Base-by-base conservation (phyloP, 2,888 invertebrate species). In the Sepioteuthis lessoniana region DNA sequence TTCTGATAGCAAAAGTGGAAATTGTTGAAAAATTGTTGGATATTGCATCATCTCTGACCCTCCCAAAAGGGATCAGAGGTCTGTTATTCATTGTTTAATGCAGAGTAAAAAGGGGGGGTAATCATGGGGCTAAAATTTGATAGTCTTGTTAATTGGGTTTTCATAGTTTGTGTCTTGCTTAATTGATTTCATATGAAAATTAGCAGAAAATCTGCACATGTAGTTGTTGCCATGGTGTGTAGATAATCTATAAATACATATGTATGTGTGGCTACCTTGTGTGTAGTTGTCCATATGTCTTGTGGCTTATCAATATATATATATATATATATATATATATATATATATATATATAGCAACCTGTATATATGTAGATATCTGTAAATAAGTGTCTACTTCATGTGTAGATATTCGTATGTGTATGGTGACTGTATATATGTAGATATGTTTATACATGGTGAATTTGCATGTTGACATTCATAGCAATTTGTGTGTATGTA, bases 1-100 rank as follows among this genome's bases (percentile, higher is more conserved):
- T n/a, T 55, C n/a, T 76, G 13, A 76, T 76, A 76, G 76, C 76
- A 76, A n/a, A n/a, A 76, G 76, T 76, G 76, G n/a, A 76, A 76
- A 76, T 76, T n/a, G 76, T 76, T 76, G 13, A n/a, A n/a, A n/a
- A 76, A 16, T n/a, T 76, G 76, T 76, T n/a, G n/a, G 13, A 76
- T 10, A n/a, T 55, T 55, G 50, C 2, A 55, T n/a, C 10, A n/a
- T n/a, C n/a, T 16, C 16, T 76, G 76, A 76, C 76, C n/a, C 13
- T 8, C 31, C 2, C 10, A 7, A 76, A n/a, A n/a, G 76, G 76
- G n/a, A 10, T 8, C 10, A 13, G 76, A n/a, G 76, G 3, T 31
- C 16, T 76, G n/a, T 76, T n/a, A 13, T 76, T n/a, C n/a, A n/a
- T 76, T 76, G 50, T 55, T 76, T 16, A 13, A n/a, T n/a, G 76